Conservation (phyloP, 2,113 vertebrate species). For the Hepsetus odoe region DNA sequence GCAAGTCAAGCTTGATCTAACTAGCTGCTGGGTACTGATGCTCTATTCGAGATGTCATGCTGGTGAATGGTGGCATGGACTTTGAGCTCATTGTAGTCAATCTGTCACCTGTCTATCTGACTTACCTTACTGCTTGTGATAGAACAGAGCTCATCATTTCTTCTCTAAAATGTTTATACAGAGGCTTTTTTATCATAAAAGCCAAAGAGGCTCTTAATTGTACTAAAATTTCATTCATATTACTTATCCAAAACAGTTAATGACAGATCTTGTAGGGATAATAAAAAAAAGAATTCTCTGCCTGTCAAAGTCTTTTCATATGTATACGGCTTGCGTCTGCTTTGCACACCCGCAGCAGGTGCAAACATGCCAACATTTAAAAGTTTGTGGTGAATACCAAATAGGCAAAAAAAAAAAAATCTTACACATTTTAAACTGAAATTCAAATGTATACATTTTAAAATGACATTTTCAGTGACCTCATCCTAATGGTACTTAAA, state of each 20-base stretch:
- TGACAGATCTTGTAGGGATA: constrained; percentile 1
- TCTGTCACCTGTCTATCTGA: background rate
- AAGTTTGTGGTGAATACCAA: too few relatives aligned
- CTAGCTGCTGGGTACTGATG: constrained; percentile 7
- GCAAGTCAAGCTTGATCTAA: background rate
- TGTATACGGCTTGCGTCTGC: constrained; percentile 15
- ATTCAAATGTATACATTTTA: too few relatives aligned
- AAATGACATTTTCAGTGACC: too few relatives aligned
- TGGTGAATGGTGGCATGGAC: background rate
- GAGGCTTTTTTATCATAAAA: background rate
- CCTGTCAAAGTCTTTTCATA: constrained; percentile 24
- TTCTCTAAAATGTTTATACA: background rate
- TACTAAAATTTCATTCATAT: background rate
- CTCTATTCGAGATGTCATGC: constrained; percentile 4
- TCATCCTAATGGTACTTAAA: background rate
- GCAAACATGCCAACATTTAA: constrained; percentile 24
- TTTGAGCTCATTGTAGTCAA: constrained; percentile 5
- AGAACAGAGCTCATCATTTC: background rate
- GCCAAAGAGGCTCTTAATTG: background rate
- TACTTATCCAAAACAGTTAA: background rate
- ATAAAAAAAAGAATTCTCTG: background rate
- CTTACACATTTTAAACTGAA: too few relatives aligned
- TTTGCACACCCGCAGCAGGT: constrained; percentile 21
- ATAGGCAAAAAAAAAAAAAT: too few relatives aligned
- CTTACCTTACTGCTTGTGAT: background rate